Percentiles rank a stretch among this genome's conserved stretches.
phyloP scores from a whole-genome alignment of 2,888 invertebrate species.

The Miltochrista miniata region DNA sequence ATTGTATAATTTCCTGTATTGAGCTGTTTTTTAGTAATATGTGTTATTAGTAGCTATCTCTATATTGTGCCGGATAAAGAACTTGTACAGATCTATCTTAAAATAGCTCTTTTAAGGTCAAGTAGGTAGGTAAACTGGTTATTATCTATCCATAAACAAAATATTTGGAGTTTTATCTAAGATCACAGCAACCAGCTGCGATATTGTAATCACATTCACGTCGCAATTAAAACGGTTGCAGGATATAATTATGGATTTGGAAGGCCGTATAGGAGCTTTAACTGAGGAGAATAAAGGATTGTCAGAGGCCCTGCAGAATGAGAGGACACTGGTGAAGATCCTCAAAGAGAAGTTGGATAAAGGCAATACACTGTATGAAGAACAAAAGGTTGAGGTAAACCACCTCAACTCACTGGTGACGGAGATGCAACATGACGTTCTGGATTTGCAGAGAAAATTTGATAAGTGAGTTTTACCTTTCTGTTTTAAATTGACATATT shows the following conservation, averaged over 20 bases:
- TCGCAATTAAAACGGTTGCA: constrained; percentile 40
- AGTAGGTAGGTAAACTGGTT: background rate
- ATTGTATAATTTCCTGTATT: no score
- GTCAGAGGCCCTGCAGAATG: constrained; percentile 77
- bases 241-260: constrained; percentile 68
- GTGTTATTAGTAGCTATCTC: no score
- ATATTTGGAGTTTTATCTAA: no score
- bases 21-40: no score
- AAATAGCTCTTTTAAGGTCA: background rate
- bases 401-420: constrained; percentile 67
- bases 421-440: constrained; percentile 73
- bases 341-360: constrained; percentile 78
- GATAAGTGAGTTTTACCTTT: constrained; percentile 61
- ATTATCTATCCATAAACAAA: no score
- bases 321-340: constrained; percentile 78
- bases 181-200: background rate
- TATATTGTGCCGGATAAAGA: background rate
- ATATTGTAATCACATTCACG: background rate
- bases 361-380: constrained; percentile 72
- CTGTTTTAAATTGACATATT: background rate
- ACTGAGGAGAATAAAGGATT: constrained; percentile 78
- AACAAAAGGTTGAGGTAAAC: constrained; percentile 77
- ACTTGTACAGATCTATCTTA: background rate
- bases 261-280: constrained; percentile 73
- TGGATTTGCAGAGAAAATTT: constrained; percentile 69